phyloP scores from a whole-genome alignment of 1,140 invertebrate genomes.

The roundworm (Caenorhabditis elegans) region WBcel235 BX284603.4:9296501-9297000 shows the following conservation, averaged over 20 bases:
- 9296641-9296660: constrained; percentile 23
- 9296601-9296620: not conserved
- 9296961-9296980: no score
- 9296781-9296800: not conserved
- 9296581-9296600: not conserved
- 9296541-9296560: not conserved
- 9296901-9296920: no score
- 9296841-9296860: no score
- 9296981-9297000: no score
- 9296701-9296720: not conserved
- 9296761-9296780: constrained; percentile 5
- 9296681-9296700: constrained; percentile 25
- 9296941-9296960: no score
- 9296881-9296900: no score
- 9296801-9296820: no score
- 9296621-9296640: not conserved
- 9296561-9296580: not conserved
- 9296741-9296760: constrained; percentile 1
- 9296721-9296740: not conserved
- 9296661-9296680: not conserved
- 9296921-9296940: no score
- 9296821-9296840: no score
- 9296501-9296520: not conserved
- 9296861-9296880: no score
- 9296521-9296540: not conserved